Evolutionary conservation across 53 echinoderm and acorn worm genomes (phyloP), one percentile per base, ranked within the genome.

Genomic region (Paracentrotus lividus): DNA sequence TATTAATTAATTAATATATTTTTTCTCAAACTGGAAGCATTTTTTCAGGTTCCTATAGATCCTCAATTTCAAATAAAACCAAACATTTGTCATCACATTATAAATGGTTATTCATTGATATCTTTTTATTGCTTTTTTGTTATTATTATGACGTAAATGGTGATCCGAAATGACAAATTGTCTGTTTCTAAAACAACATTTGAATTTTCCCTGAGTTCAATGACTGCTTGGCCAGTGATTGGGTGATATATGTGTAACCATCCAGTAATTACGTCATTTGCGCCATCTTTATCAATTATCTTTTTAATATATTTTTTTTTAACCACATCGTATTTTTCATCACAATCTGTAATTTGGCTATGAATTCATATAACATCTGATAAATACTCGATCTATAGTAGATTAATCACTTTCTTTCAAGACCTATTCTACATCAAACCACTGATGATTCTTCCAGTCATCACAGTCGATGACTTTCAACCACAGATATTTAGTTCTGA

Each of bases 251-350:
- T 51, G 51, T 57, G 0, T 13, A 57, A 57, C 20, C 57, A n/a
- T n/a, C n/a, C 0, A 36, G 4, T n/a, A 81, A 47, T 77, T 8
- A 77, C 77, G 77, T 43, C 77, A 77, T 81, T 38, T 16, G 72
- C 72, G 72, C 72, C 69, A 69, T 69, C 20, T 72, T 72, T 72
- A 72, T 47, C 49, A 12, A 81, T 8, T 81, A 12, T n/a, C n/a
- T n/a, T n/a, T n/a, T n/a, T n/a, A n/a, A n/a, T n/a, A n/a, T n/a
- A n/a, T n/a, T n/a, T n/a, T n/a, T n/a, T 24, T 47, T 47, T 49
- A 24, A 81, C 81, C 45, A 45, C 47, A 81, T 1, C 81, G 81
- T 24, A 45, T 81, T 45, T 72, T 81, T 26, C 81, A 81, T 81
- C 47, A 47, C 44, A n/a, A 47, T 47, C 45, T 24, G 20, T 18